These are phyloP conservation scores for Tetragonula carbonaria DNA, from an alignment of 2,888 invertebrate genomes.

Conservation along the genomic window DNA sequence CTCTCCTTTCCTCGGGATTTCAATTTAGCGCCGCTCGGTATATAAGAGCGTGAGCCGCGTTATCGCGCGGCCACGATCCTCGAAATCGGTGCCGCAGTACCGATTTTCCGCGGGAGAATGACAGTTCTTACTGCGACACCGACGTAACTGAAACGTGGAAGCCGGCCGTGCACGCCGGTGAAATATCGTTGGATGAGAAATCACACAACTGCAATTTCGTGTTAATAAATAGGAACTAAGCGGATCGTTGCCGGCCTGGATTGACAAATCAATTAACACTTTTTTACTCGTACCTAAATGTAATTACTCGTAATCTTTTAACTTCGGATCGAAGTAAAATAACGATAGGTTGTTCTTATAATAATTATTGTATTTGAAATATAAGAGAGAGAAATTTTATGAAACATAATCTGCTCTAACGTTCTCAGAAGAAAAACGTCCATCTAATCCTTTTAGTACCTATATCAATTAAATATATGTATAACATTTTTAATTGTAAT, in stretches of 20 bases:
- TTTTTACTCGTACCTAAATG: too few relatives aligned
- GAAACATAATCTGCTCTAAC: too few relatives aligned
- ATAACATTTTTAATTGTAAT: too few relatives aligned
- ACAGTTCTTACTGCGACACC: not conserved
- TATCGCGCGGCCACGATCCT: conserved; percentile 56
- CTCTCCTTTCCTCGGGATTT: conserved; percentile 60
- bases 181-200: not conserved
- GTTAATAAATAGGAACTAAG: not conserved
- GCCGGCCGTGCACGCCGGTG: conserved; percentile 5
- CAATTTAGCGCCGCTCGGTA: conserved; percentile 60
- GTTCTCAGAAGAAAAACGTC: too few relatives aligned
- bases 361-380: too few relatives aligned
- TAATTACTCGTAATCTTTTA: too few relatives aligned
- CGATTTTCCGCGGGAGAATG: conserved; percentile 21
- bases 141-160: conserved; percentile 18
- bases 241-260: not conserved
- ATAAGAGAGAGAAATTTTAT: too few relatives aligned
- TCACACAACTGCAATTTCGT: not conserved
- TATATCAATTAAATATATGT: too few relatives aligned
- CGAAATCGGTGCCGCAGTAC: conserved; percentile 15
- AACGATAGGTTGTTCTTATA: too few relatives aligned
- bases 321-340: too few relatives aligned
- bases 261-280: too few relatives aligned
- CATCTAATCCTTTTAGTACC: too few relatives aligned
- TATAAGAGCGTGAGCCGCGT: conserved; percentile 43